Conservation (phyloP, 2,797 vertebrate genomes). For the Urosaurus nigricauda region DNA sequence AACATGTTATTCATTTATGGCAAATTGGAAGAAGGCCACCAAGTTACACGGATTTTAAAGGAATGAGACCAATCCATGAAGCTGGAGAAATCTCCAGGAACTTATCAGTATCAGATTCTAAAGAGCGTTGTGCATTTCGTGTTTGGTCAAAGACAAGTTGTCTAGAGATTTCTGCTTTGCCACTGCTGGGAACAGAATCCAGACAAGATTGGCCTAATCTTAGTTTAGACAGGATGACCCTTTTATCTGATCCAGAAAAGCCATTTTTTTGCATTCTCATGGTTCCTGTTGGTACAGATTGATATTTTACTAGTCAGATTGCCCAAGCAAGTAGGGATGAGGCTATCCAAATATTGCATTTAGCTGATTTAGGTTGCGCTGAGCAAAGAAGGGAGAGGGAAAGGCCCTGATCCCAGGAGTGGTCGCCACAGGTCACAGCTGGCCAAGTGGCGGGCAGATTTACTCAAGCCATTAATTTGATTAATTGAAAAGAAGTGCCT, state of each 20-base stretch:
- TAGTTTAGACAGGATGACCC: background rate
- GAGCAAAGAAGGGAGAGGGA: conserved; percentile 8
- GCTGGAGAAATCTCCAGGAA: too few species aligned
- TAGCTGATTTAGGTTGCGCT: background rate
- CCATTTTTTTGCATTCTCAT: background rate
- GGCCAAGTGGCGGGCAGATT: conserved; percentile 55
- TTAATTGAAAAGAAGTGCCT: conserved; percentile 74
- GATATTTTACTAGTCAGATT: background rate
- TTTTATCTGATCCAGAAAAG: background rate
- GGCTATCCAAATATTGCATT: background rate
- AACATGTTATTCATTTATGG: too few species aligned
- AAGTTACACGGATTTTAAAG: too few species aligned
- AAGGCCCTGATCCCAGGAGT: background rate
- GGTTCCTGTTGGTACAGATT: too few species aligned
- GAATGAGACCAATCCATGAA: background rate
- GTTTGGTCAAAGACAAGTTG: background rate
- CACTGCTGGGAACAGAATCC: background rate
- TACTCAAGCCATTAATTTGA: conserved; percentile 71
- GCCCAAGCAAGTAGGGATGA: too few species aligned
- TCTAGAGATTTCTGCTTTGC: too few species aligned
- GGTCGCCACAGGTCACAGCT: background rate
- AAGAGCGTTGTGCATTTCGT: too few species aligned
- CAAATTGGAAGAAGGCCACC: too few species aligned
- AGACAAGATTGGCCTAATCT: background rate
- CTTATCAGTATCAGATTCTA: background rate